Evolutionary conservation across 2,888 invertebrate genomes (phyloP).

Genomic region (Mayetiola destructor): DNA sequence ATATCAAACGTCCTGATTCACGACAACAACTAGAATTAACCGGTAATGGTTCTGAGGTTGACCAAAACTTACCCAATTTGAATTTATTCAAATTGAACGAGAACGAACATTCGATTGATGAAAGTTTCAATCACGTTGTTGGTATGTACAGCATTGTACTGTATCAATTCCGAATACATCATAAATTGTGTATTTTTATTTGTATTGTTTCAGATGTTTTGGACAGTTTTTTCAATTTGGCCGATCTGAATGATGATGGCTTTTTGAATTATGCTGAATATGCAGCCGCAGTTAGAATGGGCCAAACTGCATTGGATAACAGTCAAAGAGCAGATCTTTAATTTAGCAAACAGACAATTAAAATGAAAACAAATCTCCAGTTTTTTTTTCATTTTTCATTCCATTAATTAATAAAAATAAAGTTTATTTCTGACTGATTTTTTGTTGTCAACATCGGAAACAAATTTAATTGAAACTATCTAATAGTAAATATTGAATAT

Average conservation of each 20-base stretch:
- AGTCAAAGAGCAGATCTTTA: too few species aligned
- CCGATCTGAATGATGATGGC: constrained; percentile 76
- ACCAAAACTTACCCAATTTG: neutral
- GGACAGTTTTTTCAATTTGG: constrained; percentile 66
- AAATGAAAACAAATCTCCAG: too few species aligned
- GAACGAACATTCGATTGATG: neutral
- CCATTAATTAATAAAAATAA: too few species aligned
- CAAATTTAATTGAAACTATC: too few species aligned
- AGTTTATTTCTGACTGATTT: too few species aligned
- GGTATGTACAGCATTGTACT: neutral
- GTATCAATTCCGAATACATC: neutral
- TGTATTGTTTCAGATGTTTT: constrained; percentile 51
- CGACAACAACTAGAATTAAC: neutral
- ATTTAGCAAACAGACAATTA: too few species aligned
- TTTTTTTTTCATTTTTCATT: too few species aligned
- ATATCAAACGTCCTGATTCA: constrained; percentile 22
- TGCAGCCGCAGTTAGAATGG: constrained; percentile 29
- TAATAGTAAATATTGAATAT: too few species aligned
- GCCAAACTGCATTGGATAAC: neutral
- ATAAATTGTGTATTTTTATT: neutral
- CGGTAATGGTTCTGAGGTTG: neutral
- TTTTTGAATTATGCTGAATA: constrained; percentile 76
- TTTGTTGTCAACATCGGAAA: too few species aligned
- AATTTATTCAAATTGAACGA: neutral
- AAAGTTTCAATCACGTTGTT: neutral